Percentiles rank a stretch among this genome's conserved stretches.
phyloP scores from a whole-genome alignment of 1,140 invertebrate species.

The Wasmannia auropunctata region DNA sequence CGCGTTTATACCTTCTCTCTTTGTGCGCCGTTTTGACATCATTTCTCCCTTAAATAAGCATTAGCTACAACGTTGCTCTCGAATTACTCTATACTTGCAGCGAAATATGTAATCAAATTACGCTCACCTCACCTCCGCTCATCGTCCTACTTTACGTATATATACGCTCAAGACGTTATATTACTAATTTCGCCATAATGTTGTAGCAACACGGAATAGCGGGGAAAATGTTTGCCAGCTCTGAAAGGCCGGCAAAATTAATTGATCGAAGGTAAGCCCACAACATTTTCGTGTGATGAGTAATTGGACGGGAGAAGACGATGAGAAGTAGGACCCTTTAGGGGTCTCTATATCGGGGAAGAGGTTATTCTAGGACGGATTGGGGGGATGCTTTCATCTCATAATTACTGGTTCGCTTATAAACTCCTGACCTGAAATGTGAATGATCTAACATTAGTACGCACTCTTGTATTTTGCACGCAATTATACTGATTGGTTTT shows the following conservation, averaged over 20 bases:
- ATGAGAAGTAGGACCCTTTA: constrained; percentile 56
- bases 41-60: constrained; percentile 50
- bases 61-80: constrained; percentile 20
- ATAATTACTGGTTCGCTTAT: constrained; percentile 69
- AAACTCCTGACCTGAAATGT: constrained; percentile 64
- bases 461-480: constrained; percentile 55
- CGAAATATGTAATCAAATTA: constrained; percentile 54
- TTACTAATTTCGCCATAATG: constrained; percentile 42
- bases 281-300: constrained; percentile 58
- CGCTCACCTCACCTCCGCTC: constrained; percentile 6
- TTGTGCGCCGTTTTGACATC: constrained; percentile 40
- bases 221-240: constrained; percentile 36
- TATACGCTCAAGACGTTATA: constrained; percentile 16
- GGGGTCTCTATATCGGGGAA: constrained; percentile 32
- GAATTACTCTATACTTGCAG: constrained; percentile 32
- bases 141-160: constrained; percentile 27
- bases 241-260: constrained; percentile 56
- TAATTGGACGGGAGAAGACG: constrained; percentile 69
- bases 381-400: constrained; percentile 69
- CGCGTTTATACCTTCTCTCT: constrained; percentile 47
- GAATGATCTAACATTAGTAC: constrained; percentile 54
- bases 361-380: constrained; percentile 46
- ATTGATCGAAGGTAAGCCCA: constrained; percentile 64
- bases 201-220: constrained; percentile 15
- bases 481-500: constrained; percentile 57